phyloP scores from a whole-genome alignment of 2,113 vertebrate species.

The Addax nasomaculatus region DNA sequence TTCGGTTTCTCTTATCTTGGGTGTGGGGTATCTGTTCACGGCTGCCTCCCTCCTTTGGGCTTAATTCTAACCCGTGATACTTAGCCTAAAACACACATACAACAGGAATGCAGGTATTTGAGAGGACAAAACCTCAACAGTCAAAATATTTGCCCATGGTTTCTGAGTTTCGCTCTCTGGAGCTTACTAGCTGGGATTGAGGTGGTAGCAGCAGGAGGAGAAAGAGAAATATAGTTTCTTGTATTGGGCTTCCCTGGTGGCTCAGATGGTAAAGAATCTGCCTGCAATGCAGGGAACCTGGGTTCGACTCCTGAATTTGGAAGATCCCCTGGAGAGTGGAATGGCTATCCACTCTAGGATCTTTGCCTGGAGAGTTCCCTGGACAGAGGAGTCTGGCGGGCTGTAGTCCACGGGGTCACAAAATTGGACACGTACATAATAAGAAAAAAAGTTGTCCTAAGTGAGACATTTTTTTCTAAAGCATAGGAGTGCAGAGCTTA shows the following conservation, averaged over 20 bases:
- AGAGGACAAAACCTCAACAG: neutral
- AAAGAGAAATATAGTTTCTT: neutral
- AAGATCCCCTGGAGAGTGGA: neutral
- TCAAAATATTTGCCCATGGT: neutral
- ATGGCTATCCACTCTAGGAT: neutral
- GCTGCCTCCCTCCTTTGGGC: neutral
- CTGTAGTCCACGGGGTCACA: neutral
- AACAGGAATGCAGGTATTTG: neutral
- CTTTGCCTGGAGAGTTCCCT: neutral
- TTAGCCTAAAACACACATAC: neutral
- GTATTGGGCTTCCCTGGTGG: neutral
- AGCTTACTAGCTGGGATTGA: neutral
- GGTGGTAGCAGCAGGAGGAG: neutral
- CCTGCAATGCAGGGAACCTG: neutral
- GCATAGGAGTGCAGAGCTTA: neutral
- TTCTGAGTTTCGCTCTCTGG: neutral
- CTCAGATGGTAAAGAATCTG: neutral
- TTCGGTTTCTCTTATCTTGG: no score
- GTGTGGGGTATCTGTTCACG: no score
- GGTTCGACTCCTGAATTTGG: neutral
- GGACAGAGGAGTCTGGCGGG: neutral
- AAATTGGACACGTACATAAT: neutral
- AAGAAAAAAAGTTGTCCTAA: neutral
- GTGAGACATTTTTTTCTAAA: neutral
- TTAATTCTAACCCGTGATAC: neutral